Evolutionary conservation across 2,797 vertebrate genomes (phyloP).

Genomic region (Pangasius djambal): DNA sequence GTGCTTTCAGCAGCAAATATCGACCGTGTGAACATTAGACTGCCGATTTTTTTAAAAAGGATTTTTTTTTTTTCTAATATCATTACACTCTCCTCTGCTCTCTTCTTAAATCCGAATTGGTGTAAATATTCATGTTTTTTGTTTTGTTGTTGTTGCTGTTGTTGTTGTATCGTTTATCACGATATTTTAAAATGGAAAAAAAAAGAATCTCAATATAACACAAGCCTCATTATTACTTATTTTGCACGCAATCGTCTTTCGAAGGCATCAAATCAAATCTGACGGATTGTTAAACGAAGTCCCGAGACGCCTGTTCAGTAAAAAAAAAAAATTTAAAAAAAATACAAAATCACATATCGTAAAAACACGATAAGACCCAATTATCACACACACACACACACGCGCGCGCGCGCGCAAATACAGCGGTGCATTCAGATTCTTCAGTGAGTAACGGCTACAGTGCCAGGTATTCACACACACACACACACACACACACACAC

Average conservation of each 20-base stretch:
- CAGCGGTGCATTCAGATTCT: slow-evolving; percentile 5
- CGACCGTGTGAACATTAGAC: too few relatives aligned
- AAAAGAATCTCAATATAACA: neutral
- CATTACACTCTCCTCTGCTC: too few relatives aligned
- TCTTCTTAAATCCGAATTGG: neutral
- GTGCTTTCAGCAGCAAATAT: too few relatives aligned
- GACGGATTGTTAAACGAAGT: neutral
- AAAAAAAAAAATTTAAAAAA: slow-evolving; percentile 16
- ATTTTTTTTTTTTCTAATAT: too few relatives aligned
- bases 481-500: slow-evolving; percentile 7
- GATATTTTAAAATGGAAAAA: neutral
- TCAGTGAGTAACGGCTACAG: slow-evolving; percentile 13
- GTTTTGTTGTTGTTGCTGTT: neutral
- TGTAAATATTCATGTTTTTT: neutral
- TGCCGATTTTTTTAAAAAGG: too few relatives aligned
- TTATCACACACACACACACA: slow-evolving; percentile 34
- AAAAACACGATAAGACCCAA: neutral
- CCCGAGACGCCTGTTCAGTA: neutral
- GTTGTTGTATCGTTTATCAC: neutral
- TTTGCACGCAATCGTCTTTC: neutral
- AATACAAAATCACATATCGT: neutral
- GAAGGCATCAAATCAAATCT: neutral
- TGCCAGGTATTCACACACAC: slow-evolving; percentile 14
- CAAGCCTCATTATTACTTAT: neutral
- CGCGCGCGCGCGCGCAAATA: slow-evolving; percentile 20